A percentile compares a stretch with the other conserved stretches of the same genome.
Evolutionary conservation across 2,797 vertebrate species (phyloP).

Genomic region (Margarornis squamiger): DNA sequence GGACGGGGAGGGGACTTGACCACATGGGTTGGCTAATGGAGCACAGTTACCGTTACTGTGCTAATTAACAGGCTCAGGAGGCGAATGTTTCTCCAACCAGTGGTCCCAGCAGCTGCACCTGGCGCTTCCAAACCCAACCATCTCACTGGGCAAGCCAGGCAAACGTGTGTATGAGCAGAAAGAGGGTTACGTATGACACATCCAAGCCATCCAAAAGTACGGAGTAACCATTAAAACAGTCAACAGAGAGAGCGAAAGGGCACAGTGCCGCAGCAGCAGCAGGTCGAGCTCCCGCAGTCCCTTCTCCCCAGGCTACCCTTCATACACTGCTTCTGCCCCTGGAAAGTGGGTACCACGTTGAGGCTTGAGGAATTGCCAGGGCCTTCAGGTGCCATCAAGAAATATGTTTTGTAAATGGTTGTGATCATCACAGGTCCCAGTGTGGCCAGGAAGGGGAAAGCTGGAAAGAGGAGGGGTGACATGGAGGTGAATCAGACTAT

Average conservation of each 20-base stretch:
- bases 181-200: background rate
- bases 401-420: background rate
- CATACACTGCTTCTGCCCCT: background rate
- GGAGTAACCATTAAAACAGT: background rate
- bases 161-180: background rate
- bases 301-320: background rate
- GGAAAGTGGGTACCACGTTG: background rate
- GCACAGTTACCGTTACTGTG: conserved; percentile 82
- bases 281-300: background rate
- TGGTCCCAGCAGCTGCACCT: conserved; percentile 68
- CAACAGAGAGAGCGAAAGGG: background rate
- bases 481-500: background rate
- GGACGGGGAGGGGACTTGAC: conserved; percentile 72
- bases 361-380: background rate
- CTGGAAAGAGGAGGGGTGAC: background rate
- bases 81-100: conserved; percentile 72
- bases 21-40: conserved; percentile 80
- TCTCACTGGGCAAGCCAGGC: background rate
- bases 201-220: background rate
- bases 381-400: background rate
- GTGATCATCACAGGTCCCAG: background rate
- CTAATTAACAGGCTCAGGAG: conserved; percentile 85
- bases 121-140: conserved; percentile 53
- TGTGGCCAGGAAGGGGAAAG: background rate
- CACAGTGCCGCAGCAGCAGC: background rate